Base-by-base conservation (phyloP, 1,140 invertebrate genomes). In the Eumeta japonica region DNA sequence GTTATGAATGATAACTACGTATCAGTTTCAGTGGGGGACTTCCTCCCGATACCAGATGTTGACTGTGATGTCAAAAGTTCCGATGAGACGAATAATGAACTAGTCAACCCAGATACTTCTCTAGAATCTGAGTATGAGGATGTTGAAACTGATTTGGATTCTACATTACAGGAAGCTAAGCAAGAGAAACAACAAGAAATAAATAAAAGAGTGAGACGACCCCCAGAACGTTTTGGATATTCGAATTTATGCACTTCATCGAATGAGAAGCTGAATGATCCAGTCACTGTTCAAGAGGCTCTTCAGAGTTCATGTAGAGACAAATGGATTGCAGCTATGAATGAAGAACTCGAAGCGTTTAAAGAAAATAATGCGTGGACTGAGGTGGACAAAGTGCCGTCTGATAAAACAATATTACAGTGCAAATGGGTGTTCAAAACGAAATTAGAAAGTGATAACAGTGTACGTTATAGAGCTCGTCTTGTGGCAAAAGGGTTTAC, bases 401-500 rank as follows among this genome's bases (percentile, higher is more conserved):
- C 10, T 17, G 20, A 15, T 7, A 27, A 20, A 34, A 39, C 15
- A 16, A 15, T 11, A 19, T 10, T 41, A 18, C 16, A 15, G 4
- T 35, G 39, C 16, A 41, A 41, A 14, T 41, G 39, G 39, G n/a
- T 41, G 2, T 41, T 4, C 12, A 29, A 30, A 14, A 19, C 35
- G 18, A 41, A 41, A n/a, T n/a, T n/a, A n/a, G n/a, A n/a, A n/a
- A n/a, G 52, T n/a, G n/a, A n/a, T n/a, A n/a, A n/a, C n/a, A n/a
- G n/a, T n/a, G n/a, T n/a, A n/a, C n/a, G n/a, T n/a, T n/a, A n/a
- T n/a, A n/a, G n/a, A n/a, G n/a, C n/a, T n/a, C n/a, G n/a, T n/a
- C n/a, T n/a, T n/a, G n/a, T 50, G 9, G 54, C 47, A 7, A 43
- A 39, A 41, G 52, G 52, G 3, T 54, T 39, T 37, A 37, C 28